Evolutionary conservation across 2,888 invertebrate species (phyloP).

Genomic region (Protula sp.): DNA sequence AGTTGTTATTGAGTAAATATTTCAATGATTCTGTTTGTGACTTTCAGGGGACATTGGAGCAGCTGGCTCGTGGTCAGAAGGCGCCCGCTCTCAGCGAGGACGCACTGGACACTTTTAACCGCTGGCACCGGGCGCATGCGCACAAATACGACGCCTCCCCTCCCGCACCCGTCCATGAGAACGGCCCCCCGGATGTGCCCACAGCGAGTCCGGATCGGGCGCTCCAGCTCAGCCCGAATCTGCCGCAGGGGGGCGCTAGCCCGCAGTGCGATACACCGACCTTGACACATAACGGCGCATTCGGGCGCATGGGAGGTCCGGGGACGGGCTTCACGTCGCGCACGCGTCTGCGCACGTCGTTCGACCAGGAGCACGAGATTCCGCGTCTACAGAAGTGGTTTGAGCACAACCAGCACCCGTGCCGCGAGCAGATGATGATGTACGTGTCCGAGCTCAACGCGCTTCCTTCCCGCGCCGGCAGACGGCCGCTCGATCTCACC

Average conservation of each 20-base stretch:
- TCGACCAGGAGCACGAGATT: conserved; percentile 92
- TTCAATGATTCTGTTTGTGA: background rate
- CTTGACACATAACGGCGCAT: background rate
- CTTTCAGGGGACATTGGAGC: conserved; percentile 60
- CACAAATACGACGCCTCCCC: conserved; percentile 1
- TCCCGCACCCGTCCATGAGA: conserved; percentile 2
- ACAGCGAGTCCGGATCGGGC: background rate
- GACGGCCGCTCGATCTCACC: conserved; percentile 90
- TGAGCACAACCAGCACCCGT: conserved; percentile 93
- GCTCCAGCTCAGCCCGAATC: background rate
- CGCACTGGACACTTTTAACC: conserved; percentile 79
- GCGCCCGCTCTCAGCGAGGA: conserved; percentile 68
- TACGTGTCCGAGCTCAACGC: conserved; percentile 91
- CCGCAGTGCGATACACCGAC: background rate
- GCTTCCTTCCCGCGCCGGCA: conserved; percentile 74
- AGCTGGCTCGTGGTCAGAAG: conserved; percentile 73
- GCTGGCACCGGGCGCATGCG: conserved; percentile 67
- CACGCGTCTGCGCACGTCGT: conserved; percentile 85
- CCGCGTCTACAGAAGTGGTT: conserved; percentile 97
- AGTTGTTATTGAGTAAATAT: background rate
- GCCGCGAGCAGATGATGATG: conserved; percentile 90
- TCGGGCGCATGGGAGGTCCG: background rate
- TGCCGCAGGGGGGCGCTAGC: background rate
- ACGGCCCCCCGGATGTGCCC: too few relatives aligned
- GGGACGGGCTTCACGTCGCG: conserved; percentile 21